Evolutionary conservation across 2,113 vertebrate species (phyloP).

Genomic region (Serilophus lunatus): DNA sequence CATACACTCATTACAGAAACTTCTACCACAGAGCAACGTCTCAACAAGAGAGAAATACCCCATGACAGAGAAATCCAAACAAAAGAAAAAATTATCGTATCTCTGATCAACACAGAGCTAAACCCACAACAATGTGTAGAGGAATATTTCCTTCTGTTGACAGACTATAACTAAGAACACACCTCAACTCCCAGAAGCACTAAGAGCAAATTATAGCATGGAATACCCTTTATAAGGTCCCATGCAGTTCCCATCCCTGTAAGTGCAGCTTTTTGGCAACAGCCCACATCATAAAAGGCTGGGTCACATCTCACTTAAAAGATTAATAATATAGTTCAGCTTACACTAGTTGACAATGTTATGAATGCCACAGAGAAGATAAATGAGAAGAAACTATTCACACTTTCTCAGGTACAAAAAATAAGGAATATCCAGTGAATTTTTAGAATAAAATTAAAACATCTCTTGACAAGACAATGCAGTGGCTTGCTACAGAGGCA

Average conservation of each 20-base stretch:
- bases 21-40: neutral
- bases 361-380: neutral
- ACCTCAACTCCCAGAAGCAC: neutral
- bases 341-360: neutral
- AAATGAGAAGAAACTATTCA: neutral
- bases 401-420: neutral
- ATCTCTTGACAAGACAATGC: neutral
- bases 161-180: neutral
- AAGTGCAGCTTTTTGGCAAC: neutral
- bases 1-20: neutral
- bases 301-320: neutral
- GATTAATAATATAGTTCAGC: neutral
- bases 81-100: accelerated
- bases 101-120: neutral
- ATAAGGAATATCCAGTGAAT: neutral
- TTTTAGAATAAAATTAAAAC: neutral
- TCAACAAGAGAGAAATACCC: neutral
- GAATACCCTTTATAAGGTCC: neutral
- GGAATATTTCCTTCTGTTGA: neutral
- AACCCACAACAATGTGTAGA: neutral
- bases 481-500: neutral
- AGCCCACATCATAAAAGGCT: neutral
- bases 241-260: neutral
- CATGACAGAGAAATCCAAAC: neutral
- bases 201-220: neutral